Evolutionary conservation across 2,113 vertebrate genomes (phyloP).

Genomic region (Mormyrus lacerda): DNA sequence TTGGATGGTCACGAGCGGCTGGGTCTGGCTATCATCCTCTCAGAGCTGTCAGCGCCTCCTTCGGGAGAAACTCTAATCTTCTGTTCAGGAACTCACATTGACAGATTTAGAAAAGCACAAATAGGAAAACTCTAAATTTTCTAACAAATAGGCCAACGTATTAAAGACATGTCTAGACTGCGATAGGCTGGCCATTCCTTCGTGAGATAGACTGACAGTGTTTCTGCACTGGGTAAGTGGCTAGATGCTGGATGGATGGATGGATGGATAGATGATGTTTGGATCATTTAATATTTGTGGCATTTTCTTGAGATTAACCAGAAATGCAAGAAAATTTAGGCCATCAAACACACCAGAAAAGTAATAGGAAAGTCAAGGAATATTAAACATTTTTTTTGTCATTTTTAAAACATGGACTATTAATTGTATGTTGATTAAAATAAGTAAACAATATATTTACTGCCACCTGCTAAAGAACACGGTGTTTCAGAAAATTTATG

Average conservation of each 20-base stretch:
- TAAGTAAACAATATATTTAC: background rate
- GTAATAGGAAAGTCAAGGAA: background rate
- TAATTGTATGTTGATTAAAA: background rate
- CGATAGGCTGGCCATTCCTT: background rate
- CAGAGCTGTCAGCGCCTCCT: background rate
- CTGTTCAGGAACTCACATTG: background rate
- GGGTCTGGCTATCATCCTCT: background rate
- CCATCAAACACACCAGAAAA: background rate
- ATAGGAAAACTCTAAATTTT: background rate
- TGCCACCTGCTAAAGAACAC: background rate
- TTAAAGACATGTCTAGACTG: background rate
- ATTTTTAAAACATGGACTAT: background rate
- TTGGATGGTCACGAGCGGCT: background rate
- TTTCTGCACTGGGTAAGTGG: background rate
- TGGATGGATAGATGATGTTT: background rate
- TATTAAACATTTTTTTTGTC: background rate
- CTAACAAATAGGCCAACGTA: background rate
- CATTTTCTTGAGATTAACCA: background rate
- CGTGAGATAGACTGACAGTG: background rate
- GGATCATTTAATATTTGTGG: background rate
- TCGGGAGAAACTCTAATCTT: background rate
- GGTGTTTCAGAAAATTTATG: background rate
- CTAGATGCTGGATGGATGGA: background rate
- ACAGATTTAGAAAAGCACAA: background rate
- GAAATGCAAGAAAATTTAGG: background rate